Evolutionary conservation across 2,888 invertebrate species (phyloP).

Genomic region (Napeogenes inachia): DNA sequence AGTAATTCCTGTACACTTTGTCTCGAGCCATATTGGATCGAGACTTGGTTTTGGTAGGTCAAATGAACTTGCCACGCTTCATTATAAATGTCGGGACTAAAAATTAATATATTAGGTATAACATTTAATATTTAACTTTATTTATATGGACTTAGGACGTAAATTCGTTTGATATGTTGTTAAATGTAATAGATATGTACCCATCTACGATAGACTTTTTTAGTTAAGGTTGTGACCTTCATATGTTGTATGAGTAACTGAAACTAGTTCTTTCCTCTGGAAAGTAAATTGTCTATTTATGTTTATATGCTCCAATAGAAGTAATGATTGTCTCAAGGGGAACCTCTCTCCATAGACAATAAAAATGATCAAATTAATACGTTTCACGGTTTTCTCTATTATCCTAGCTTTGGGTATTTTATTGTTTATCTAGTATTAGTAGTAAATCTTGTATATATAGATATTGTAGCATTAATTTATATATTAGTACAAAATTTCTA

Average conservation of each 20-base stretch:
- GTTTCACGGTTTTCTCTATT: slow-evolving; percentile 14
- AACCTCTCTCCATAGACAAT: slow-evolving; percentile 24
- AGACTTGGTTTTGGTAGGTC: slow-evolving; percentile 17
- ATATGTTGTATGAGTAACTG: slow-evolving; percentile 27
- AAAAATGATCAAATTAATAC: slow-evolving; percentile 31
- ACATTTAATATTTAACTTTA: slow-evolving; percentile 7
- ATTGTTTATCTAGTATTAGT: slow-evolving; percentile 14
- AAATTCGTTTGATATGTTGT: background rate
- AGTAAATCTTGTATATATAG: slow-evolving; percentile 2
- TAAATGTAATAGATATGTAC: slow-evolving; percentile 17
- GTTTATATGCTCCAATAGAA: slow-evolving; percentile 32
- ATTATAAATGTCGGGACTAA: slow-evolving; percentile 7
- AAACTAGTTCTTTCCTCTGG: slow-evolving; percentile 29
- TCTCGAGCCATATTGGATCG: slow-evolving; percentile 14
- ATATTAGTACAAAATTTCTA: no score
- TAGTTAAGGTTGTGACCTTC: slow-evolving; percentile 20
- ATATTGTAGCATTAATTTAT: no score
- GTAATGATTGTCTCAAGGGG: slow-evolving; percentile 29
- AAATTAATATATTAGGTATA: slow-evolving; percentile 3
- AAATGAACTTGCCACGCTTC: slow-evolving; percentile 22
- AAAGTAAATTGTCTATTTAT: slow-evolving; percentile 36
- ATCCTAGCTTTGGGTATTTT: slow-evolving; percentile 10
- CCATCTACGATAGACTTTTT: no score
- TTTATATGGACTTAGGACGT: background rate
- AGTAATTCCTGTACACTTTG: background rate